A percentile compares a stretch with the other conserved stretches of the same genome.
These are phyloP conservation scores for Typhlomys cinereus DNA, from an alignment of 2,113 vertebrate species.

Conservation along the genomic window DNA sequence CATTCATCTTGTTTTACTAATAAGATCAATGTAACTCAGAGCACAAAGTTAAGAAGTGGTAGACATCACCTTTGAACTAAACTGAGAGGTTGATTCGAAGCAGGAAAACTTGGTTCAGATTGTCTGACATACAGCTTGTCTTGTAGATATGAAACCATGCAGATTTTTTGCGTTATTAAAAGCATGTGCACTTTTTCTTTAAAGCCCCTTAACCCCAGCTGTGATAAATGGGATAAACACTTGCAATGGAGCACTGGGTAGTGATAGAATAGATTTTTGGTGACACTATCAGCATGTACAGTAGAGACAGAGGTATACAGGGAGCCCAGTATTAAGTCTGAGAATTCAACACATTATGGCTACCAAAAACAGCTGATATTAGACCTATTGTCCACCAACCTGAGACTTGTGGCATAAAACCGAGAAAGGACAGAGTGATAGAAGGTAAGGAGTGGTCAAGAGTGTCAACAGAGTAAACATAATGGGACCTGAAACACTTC, in stretches of 20 bases:
- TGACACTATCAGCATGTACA: not conserved
- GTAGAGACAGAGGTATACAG: not conserved
- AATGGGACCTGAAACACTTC: not conserved
- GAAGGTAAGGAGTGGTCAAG: not conserved
- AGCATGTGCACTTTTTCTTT: not conserved
- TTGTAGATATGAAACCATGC: not conserved
- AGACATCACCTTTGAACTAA: not conserved
- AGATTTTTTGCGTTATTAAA: not conserved
- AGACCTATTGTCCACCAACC: not conserved
- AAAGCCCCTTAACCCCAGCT: not conserved
- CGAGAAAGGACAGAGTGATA: not conserved
- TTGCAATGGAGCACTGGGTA: not conserved
- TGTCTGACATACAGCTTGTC: not conserved
- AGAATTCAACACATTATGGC: not conserved
- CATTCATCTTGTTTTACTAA: constrained; percentile 31
- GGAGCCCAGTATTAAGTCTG: not conserved
- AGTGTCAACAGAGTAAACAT: not conserved
- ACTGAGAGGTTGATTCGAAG: not conserved
- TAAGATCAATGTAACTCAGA: constrained; percentile 27
- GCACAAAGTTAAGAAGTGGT: constrained; percentile 7
- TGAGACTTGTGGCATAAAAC: not conserved
- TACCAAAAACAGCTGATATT: not conserved
- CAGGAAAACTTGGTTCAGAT: not conserved
- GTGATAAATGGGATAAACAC: not conserved
- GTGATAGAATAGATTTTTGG: not conserved